Evolutionary conservation across 2,888 invertebrate species (phyloP), one percentile per base, ranked within the genome.

Genomic region (Ophion slaviceki): DNA sequence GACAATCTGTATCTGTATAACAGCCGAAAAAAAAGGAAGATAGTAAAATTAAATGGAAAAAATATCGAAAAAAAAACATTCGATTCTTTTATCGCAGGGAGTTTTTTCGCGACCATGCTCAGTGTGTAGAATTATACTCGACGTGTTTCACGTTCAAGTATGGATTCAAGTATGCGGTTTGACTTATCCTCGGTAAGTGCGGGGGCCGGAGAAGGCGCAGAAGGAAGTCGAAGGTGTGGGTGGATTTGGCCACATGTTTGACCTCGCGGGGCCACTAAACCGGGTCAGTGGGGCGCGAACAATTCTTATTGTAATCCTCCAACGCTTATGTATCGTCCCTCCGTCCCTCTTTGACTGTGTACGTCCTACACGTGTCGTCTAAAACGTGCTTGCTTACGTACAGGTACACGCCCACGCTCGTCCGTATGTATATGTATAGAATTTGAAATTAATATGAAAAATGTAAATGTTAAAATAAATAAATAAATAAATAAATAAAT

Each of bases 1-100:
- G 61, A 98, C 96, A 80, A 97, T 97, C 95, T 98, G 97, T 90
- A 98, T 97, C 98, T 98, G 94, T 10, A 93, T 94, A 59, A 84
- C 74, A 87, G 88, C 87, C 88, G 88, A 84, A 32, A 45, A 57
- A 66, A 62, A 57, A 66, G 40, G 24, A 36, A 59, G n/a, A 20
- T 8, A 24, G 64, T 20, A 10, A 10, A 77, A 28, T 5, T 14
- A 1, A 11, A 17, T 5, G 6, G 53, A 24, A 64, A 36, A 24
- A 66, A 20, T 14, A n/a, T 70, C 4, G 32, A 2, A 45, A 45
- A 20, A 11, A 24, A n/a, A 28, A 3, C 14, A 28, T 47, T 47
- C 24, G 24, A 68, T 45, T 24, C n/a, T 24, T 32, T 32, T 10
- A 36, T n/a, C 17, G n/a, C 17, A 10, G 5, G 28, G 20, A 67